A percentile compares a stretch with the other conserved stretches of the same genome.
Conservation (phyloP, 2,113 vertebrate genomes). For the Myotis brandtii region DNA sequence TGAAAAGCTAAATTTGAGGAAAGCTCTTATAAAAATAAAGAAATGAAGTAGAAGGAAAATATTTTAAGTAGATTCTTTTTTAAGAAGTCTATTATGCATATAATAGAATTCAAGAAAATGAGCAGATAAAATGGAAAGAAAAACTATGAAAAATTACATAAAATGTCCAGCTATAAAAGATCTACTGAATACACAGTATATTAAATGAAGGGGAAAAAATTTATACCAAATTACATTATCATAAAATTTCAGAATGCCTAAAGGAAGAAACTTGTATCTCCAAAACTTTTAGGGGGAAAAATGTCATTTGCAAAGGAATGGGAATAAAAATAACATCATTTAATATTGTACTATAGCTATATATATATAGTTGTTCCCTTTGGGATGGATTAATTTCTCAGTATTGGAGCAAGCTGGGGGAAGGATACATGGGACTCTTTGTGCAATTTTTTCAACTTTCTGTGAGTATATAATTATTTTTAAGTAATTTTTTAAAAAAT, state of each 20-base stretch:
- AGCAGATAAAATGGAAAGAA: background rate
- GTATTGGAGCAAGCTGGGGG: background rate
- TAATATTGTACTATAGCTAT: background rate
- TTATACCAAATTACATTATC: background rate
- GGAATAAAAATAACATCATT: background rate
- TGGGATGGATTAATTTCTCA: background rate
- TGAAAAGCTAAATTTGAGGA: background rate
- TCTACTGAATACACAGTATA: background rate
- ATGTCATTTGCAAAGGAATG: background rate
- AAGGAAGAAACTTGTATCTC: background rate
- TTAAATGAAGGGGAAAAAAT: background rate
- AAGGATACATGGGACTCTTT: background rate
- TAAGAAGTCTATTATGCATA: background rate
- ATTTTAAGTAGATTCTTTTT: background rate
- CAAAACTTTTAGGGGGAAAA: background rate
- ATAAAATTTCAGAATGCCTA: slow-evolving; percentile 8
- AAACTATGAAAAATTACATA: background rate
- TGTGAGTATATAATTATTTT: background rate
- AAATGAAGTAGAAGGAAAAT: background rate
- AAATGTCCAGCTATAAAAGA: background rate
- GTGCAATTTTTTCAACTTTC: background rate
- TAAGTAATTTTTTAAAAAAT: background rate
- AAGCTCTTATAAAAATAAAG: background rate
- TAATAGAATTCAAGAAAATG: background rate
- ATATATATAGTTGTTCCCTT: background rate